phyloP scores from a whole-genome alignment of 2,888 invertebrate species.

The Rhodophaea formosa region DNA sequence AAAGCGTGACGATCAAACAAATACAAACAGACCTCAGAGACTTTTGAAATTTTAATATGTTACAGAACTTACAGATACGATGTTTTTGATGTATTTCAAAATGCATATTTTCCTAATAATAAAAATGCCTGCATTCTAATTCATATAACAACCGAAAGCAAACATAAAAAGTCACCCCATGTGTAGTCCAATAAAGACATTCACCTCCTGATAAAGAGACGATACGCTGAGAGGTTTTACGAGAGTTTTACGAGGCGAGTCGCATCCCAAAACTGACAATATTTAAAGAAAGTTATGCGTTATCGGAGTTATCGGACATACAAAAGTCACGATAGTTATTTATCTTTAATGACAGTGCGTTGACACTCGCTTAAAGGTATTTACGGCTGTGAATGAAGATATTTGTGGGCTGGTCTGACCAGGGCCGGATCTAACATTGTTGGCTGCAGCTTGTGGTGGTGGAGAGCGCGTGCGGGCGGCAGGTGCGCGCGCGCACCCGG shows the following conservation, averaged over 20 bases:
- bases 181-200: slow-evolving; percentile 14
- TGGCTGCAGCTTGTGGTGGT: slow-evolving; percentile 8
- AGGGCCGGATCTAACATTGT: slow-evolving; percentile 26
- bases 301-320: slow-evolving; percentile 30
- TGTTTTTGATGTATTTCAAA: too few relatives aligned
- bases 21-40: too few relatives aligned
- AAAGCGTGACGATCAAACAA: too few relatives aligned
- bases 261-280: slow-evolving; percentile 33
- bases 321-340: slow-evolving; percentile 34
- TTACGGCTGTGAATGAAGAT: slow-evolving; percentile 37
- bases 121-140: not conserved
- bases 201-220: slow-evolving; percentile 16
- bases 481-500: slow-evolving; percentile 73
- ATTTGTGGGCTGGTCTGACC: slow-evolving; percentile 28
- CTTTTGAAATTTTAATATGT: too few relatives aligned
- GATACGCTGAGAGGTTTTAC: slow-evolving; percentile 26
- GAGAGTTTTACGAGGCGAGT: slow-evolving; percentile 35
- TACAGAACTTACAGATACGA: too few relatives aligned
- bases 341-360: slow-evolving; percentile 35
- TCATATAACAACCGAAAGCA: slow-evolving; percentile 6
- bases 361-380: slow-evolving; percentile 36
- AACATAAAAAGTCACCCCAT: slow-evolving; percentile 1
- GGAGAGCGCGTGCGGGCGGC: slow-evolving; percentile 48
- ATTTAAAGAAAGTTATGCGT: slow-evolving; percentile 34
- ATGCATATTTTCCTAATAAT: not conserved